These are phyloP conservation scores for Scaptomyza pallida DNA, from an alignment of 1,140 invertebrate genomes.

Conservation along the genomic window DNA sequence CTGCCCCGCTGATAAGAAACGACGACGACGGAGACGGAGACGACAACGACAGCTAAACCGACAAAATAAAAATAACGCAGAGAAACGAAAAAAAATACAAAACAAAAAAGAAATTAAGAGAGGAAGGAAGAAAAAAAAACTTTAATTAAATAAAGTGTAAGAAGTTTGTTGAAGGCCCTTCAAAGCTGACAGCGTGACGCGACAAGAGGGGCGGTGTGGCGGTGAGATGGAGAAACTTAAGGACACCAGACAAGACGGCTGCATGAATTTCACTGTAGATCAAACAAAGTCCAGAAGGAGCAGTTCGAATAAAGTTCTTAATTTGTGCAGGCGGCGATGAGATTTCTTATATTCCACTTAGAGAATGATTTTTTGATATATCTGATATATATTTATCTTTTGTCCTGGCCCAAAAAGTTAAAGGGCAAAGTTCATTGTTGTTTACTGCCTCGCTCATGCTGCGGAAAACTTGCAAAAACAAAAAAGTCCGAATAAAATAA, in stretches of 20 bases:
- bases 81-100: conserved; percentile 30
- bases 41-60: conserved; percentile 6
- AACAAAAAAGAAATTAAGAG: conserved; percentile 41
- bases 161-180: conserved; percentile 72
- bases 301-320: conserved; percentile 16
- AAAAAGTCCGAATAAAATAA: conserved; percentile 36
- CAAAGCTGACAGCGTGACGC: conserved; percentile 46
- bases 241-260: neutral
- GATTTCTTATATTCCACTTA: conserved; percentile 13
- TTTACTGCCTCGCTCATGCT: conserved; percentile 17
- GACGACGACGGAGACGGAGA: neutral
- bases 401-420: conserved; percentile 34
- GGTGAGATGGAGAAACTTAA: neutral
- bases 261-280: conserved; percentile 29
- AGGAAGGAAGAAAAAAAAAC: conserved; percentile 60
- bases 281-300: conserved; percentile 27
- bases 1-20: conserved; percentile 42
- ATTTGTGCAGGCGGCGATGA: conserved; percentile 32
- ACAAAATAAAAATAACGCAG: conserved; percentile 42
- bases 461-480: conserved; percentile 15
- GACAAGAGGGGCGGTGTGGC: neutral
- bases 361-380: conserved; percentile 70
- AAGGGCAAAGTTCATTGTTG: conserved; percentile 57
- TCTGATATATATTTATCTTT: conserved; percentile 26
- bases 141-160: conserved; percentile 81